These are phyloP conservation scores for Alcis repandata DNA, from an alignment of 2,888 invertebrate species.

Conservation along the genomic window DNA sequence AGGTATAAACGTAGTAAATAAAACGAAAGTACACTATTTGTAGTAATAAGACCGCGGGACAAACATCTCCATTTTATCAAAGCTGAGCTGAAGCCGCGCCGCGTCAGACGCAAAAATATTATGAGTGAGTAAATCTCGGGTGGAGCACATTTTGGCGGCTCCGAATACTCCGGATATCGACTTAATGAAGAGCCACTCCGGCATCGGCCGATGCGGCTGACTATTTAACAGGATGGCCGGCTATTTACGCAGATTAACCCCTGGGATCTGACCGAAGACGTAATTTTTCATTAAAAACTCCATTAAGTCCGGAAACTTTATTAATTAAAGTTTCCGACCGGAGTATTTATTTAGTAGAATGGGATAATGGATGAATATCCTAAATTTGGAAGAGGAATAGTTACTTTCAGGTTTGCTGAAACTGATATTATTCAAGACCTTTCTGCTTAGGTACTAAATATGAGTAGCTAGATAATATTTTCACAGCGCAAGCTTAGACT, in stretches of 20 bases:
- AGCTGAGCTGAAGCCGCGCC: slow-evolving; percentile 11
- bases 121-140: slow-evolving; percentile 55
- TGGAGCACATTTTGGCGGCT: slow-evolving; percentile 53
- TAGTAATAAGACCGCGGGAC: slow-evolving; percentile 1
- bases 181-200: slow-evolving; percentile 71
- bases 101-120: slow-evolving; percentile 31
- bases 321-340: slow-evolving; percentile 50
- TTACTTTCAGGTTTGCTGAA: slow-evolving; percentile 2
- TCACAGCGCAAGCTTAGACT: no score
- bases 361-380: slow-evolving; percentile 41
- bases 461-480: neutral
- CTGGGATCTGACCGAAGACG: slow-evolving; percentile 59
- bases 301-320: slow-evolving; percentile 53
- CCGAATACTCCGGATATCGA: slow-evolving; percentile 60
- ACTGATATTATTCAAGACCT: neutral
- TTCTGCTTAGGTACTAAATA: neutral
- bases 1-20: neutral
- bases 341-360: slow-evolving; percentile 45
- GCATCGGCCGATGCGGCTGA: slow-evolving; percentile 62
- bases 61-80: slow-evolving; percentile 19
- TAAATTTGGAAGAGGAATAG: slow-evolving; percentile 31
- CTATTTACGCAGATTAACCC: slow-evolving; percentile 67
- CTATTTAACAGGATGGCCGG: slow-evolving; percentile 65
- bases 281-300: slow-evolving; percentile 66
- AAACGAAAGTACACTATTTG: neutral